Conservation (phyloP, 2,888 invertebrate species). For the Allacma fusca region DNA sequence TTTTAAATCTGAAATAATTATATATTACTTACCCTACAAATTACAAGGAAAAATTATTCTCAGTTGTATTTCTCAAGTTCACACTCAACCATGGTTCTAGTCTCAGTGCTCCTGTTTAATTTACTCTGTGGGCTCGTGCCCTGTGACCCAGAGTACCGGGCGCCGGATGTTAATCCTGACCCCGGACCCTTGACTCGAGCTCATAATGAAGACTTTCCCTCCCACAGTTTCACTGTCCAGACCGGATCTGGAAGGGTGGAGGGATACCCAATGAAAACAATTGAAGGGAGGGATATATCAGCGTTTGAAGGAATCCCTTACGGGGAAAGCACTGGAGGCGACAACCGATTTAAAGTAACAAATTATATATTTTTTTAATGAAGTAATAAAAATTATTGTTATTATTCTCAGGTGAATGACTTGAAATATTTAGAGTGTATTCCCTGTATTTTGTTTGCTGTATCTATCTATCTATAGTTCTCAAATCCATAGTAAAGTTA, state of each 20-base stretch:
- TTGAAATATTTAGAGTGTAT: no score
- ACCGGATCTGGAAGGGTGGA: conserved; percentile 48
- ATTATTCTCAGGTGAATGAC: no score
- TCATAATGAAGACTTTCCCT: conserved; percentile 7
- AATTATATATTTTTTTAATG: no score
- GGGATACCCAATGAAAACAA: conserved; percentile 54
- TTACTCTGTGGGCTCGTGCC: conserved; percentile 57
- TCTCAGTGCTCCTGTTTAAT: conserved; percentile 51
- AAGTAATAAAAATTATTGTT: no score
- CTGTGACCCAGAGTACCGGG: conserved; percentile 51
- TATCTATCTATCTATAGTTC: no score
- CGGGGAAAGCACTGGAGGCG: conserved; percentile 48
- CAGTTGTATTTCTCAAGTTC: no score
- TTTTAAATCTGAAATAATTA: no score
- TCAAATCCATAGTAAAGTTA: no score
- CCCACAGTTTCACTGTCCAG: conserved; percentile 42
- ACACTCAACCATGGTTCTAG: conserved; percentile 32
- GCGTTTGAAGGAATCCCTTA: conserved; percentile 58
- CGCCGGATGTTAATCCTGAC: conserved; percentile 41
- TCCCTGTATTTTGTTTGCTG: no score
- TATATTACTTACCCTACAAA: no score
- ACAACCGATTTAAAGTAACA: conserved; percentile 51
- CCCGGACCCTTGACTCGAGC: conserved; percentile 16
- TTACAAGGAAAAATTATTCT: no score
- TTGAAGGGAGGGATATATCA: conserved; percentile 47